phyloP scores from a whole-genome alignment of 2,113 vertebrate genomes.

The Pogonocichla stellata region DNA sequence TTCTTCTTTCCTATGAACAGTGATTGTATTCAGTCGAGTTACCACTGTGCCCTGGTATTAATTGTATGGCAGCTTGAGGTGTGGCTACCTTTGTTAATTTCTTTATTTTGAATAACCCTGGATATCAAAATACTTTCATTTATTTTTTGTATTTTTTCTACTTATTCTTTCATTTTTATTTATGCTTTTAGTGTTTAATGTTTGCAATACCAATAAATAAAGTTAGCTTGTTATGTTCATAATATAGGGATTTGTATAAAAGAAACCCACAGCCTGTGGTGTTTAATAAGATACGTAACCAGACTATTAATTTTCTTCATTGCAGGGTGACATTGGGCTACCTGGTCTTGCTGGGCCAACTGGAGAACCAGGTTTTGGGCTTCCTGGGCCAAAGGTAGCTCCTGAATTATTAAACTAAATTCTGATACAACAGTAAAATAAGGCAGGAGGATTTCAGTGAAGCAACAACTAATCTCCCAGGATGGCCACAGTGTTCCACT shows the following conservation, averaged over 20 bases:
- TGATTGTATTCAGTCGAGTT: background rate
- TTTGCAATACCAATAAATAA: background rate
- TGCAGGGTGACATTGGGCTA: slow-evolving; percentile 84
- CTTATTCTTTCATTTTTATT: background rate
- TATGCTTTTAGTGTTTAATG: background rate
- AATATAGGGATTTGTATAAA: background rate
- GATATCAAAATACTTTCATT: background rate
- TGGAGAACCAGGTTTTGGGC: slow-evolving; percentile 86
- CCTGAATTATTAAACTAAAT: background rate
- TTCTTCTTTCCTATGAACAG: background rate
- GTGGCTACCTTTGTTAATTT: background rate
- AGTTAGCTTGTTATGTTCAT: background rate
- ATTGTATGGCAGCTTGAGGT: background rate
- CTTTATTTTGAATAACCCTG: background rate
- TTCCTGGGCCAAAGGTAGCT: slow-evolving; percentile 87
- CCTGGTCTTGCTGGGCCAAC: slow-evolving; percentile 79
- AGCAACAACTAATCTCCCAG: background rate
- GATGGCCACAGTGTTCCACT: background rate
- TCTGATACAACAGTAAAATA: background rate
- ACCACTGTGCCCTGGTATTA: background rate
- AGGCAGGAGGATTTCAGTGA: background rate
- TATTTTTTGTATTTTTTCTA: background rate
- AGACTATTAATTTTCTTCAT: background rate
- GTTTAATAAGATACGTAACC: background rate
- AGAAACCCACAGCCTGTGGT: background rate